Percentiles rank a stretch among this genome's conserved stretches.
These are phyloP conservation scores for Eupithecia vulgata DNA, from an alignment of 2,888 invertebrate genomes.

Conservation along the genomic window DNA sequence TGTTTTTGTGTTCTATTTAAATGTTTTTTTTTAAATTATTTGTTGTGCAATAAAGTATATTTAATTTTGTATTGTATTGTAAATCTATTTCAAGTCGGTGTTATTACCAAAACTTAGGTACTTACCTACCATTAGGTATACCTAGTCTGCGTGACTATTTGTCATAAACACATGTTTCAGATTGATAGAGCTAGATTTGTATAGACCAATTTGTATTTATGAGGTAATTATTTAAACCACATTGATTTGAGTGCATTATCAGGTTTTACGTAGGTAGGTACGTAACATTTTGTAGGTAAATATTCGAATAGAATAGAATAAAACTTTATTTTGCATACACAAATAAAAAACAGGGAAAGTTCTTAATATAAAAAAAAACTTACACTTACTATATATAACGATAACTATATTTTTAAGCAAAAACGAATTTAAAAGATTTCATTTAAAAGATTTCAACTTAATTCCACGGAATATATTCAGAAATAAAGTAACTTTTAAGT, in stretches of 20 bases:
- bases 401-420: background rate
- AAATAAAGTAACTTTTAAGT: background rate
- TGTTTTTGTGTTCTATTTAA: too few relatives aligned
- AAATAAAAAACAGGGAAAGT: too few relatives aligned
- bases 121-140: background rate
- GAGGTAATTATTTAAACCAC: background rate
- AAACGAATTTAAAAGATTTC: too few relatives aligned
- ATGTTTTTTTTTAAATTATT: too few relatives aligned
- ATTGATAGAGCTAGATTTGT: background rate
- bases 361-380: too few relatives aligned
- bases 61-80: too few relatives aligned
- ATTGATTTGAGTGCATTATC: background rate
- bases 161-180: background rate
- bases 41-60: too few relatives aligned
- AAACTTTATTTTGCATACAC: too few relatives aligned
- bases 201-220: slow-evolving; percentile 5
- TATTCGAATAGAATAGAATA: too few relatives aligned
- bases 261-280: background rate
- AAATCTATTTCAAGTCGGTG: background rate
- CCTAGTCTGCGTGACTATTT: background rate
- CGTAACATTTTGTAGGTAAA: background rate
- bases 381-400: too few relatives aligned
- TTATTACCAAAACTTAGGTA: background rate
- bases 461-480: background rate
- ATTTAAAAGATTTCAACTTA: too few relatives aligned